phyloP scores from a whole-genome alignment of 2,888 invertebrate species.

The Hirudinaria manillensis region DNA sequence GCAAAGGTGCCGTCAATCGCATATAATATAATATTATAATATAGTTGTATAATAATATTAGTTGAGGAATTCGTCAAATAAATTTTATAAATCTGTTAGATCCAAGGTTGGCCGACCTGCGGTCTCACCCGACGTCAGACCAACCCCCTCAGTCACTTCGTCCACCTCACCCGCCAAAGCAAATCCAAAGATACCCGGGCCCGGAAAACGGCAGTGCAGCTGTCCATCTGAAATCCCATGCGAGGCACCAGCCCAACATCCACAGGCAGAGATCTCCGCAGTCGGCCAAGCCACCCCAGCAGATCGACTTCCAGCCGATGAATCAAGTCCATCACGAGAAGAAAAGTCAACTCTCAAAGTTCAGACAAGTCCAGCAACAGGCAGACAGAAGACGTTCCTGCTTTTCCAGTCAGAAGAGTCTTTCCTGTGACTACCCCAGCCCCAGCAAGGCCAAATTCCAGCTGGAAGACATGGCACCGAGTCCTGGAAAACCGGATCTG shows the following conservation, averaged over 20 bases:
- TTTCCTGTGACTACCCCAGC: slow-evolving; percentile 28
- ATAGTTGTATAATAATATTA: background rate
- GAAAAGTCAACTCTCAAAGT: slow-evolving; percentile 20
- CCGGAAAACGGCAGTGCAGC: background rate
- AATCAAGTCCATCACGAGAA: background rate
- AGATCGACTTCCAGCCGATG: background rate
- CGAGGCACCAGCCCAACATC: background rate
- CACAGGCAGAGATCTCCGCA: background rate
- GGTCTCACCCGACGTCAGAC: background rate
- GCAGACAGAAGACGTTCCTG: background rate
- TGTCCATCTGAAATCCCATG: background rate
- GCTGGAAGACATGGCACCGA: background rate
- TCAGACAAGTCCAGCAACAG: slow-evolving; percentile 17
- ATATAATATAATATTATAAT: background rate
- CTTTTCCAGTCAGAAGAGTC: slow-evolving; percentile 27
- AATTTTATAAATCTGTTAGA: background rate
- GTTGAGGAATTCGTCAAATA: background rate
- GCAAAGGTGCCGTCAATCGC: background rate
- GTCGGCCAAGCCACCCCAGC: background rate
- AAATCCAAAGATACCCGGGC: background rate
- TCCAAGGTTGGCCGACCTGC: background rate
- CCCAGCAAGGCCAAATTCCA: slow-evolving; percentile 23
- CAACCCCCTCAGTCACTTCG: background rate
- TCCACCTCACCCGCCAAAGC: background rate
- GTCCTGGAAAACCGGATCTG: background rate